Evolutionary conservation across 2,797 vertebrate species (phyloP).

Genomic region (Acomys russatus): DNA sequence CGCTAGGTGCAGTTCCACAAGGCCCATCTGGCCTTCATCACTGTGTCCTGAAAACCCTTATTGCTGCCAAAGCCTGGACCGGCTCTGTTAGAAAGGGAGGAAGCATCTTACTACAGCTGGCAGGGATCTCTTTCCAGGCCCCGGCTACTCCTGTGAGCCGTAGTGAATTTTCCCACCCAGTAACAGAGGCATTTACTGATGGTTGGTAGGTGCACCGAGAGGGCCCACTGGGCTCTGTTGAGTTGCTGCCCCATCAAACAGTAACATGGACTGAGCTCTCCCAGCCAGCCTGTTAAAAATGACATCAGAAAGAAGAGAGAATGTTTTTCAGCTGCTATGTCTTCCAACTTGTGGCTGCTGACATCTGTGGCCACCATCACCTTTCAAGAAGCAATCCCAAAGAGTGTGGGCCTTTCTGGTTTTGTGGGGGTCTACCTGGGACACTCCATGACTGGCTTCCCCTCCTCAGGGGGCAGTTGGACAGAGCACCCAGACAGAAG

Average conservation of each 20-base stretch:
- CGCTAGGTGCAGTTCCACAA: background rate
- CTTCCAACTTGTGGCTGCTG: too few species aligned
- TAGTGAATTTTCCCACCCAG: background rate
- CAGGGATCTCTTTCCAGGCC: background rate
- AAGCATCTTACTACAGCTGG: rapidly evolving
- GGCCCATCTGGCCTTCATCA: background rate
- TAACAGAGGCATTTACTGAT: background rate
- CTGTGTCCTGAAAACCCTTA: background rate
- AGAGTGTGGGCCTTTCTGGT: background rate
- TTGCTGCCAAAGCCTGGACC: background rate
- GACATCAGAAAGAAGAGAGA: background rate
- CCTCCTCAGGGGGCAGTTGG: background rate
- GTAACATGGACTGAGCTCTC: background rate
- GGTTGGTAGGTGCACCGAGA: rapidly evolving
- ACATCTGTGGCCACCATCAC: background rate
- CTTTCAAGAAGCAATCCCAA: background rate
- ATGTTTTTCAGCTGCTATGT: background rate
- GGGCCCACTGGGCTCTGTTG: background rate
- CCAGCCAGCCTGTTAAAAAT: background rate
- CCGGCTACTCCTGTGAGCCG: background rate
- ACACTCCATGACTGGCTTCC: background rate
- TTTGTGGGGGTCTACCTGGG: background rate
- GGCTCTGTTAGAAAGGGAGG: background rate
- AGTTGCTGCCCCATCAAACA: too few species aligned
- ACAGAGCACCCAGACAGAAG: background rate